phyloP scores from a whole-genome alignment of 2,797 vertebrate species.

The Gallinago solitaria region DNA sequence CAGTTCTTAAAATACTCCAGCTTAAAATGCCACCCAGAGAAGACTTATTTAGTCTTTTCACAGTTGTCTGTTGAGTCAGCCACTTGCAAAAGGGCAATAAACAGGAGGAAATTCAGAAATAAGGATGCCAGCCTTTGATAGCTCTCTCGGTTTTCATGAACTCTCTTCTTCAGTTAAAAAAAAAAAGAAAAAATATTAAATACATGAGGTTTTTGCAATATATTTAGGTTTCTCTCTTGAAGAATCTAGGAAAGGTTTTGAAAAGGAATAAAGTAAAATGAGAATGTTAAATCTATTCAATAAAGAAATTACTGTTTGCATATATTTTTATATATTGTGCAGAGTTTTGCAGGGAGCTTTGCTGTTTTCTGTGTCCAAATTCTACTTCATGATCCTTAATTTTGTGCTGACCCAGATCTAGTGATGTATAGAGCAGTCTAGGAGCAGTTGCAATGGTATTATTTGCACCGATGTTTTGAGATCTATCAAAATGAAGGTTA shows the following conservation, averaged over 20 bases:
- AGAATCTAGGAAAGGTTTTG: not conserved
- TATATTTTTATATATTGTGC: not conserved
- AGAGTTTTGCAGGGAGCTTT: not conserved
- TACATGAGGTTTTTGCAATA: not conserved
- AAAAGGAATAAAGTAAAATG: not conserved
- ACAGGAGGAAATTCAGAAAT: constrained; percentile 16
- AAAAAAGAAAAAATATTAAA: not conserved
- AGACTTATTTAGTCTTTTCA: constrained; percentile 42
- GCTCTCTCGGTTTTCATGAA: not conserved
- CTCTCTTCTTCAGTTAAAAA: not conserved
- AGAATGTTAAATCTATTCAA: not conserved
- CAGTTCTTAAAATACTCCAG: constrained; percentile 38
- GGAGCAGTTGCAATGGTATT: not conserved
- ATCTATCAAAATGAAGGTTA: not conserved
- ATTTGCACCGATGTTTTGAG: not conserved
- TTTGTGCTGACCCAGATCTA: not conserved
- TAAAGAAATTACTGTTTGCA: not conserved
- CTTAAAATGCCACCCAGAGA: constrained; percentile 38
- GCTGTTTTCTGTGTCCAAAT: not conserved
- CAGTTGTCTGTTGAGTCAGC: constrained; percentile 39
- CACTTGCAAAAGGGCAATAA: constrained; percentile 30
- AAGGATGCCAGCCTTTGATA: not conserved
- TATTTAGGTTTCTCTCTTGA: constrained; percentile 17
- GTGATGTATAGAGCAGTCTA: not conserved
- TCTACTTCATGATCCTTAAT: not conserved